phyloP scores from a whole-genome alignment of 2,888 invertebrate genomes.

The Amorpha juglandis region DNA sequence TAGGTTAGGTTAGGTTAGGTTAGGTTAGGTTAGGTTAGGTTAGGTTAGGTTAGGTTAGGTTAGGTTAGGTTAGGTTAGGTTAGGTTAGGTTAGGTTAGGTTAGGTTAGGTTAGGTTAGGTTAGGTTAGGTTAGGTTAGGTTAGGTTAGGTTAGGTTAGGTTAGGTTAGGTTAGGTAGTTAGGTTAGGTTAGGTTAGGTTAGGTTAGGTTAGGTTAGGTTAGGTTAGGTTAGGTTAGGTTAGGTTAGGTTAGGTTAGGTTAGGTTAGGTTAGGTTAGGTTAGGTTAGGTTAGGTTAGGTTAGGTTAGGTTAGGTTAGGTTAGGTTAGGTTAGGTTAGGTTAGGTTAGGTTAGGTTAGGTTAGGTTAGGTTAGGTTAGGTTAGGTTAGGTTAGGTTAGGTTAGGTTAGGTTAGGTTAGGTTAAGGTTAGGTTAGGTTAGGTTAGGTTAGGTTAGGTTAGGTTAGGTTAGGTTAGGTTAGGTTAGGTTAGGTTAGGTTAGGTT shows the following conservation, averaged over 20 bases:
- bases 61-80: background rate
- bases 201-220: no score
- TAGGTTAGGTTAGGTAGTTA: conserved; percentile 43
- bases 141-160: no score
- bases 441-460: conserved; percentile 3
- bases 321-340: no score
- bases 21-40: background rate
- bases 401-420: background rate
- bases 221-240: conserved; percentile 3
- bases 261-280: conserved; percentile 1
- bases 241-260: conserved; percentile 5
- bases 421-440: no score
- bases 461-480: conserved; percentile 5
- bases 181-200: background rate
- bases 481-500: background rate
- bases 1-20: conserved; percentile 24
- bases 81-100: no score
- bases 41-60: conserved; percentile 9
- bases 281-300: background rate
- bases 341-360: no score
- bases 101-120: conserved; percentile 41
- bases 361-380: no score
- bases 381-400: no score
- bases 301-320: conserved; percentile 23
- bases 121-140: conserved; percentile 23